Percentiles rank a stretch among this genome's conserved stretches.
phyloP scores from a whole-genome alignment of 1,140 invertebrate genomes.

The Mamestra configurata region DNA sequence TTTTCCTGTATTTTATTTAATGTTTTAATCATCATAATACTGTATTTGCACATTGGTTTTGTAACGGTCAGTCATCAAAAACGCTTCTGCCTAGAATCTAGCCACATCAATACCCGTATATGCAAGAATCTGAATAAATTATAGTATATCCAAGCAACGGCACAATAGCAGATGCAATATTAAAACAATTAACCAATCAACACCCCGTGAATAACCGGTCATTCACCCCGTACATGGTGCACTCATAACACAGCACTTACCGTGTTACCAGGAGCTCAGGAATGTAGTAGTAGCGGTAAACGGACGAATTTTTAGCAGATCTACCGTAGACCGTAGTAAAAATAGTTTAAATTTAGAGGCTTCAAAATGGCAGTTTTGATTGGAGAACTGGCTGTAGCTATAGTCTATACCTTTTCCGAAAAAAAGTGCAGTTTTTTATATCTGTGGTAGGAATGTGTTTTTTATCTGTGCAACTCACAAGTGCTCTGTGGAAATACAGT shows the following conservation, averaged over 20 bases:
- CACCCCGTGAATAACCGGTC: conserved; percentile 42
- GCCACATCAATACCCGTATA: neutral
- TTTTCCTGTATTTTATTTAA: neutral
- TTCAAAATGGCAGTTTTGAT: neutral
- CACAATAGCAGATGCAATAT: conserved; percentile 44
- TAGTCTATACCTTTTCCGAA: neutral
- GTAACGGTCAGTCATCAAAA: neutral
- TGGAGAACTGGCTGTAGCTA: neutral
- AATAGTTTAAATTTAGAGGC: conserved; percentile 11
- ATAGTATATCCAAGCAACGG: neutral
- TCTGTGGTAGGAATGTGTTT: neutral
- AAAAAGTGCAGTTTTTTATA: neutral
- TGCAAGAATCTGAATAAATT: conserved; percentile 6
- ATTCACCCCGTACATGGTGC: conserved; percentile 26
- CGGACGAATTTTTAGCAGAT: conserved; percentile 27
- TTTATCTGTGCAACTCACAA: neutral
- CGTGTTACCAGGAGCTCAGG: conserved; percentile 26
- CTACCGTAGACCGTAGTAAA: neutral
- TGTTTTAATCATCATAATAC: neutral
- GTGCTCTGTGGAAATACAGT: too few species aligned
- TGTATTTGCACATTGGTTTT: neutral
- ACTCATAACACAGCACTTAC: neutral
- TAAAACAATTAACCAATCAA: conserved; percentile 50
- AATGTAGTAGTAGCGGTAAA: conserved; percentile 32
- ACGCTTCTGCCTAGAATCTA: neutral